Conservation (phyloP, 2,113 vertebrate genomes). For the Malurus cyaneus region DNA sequence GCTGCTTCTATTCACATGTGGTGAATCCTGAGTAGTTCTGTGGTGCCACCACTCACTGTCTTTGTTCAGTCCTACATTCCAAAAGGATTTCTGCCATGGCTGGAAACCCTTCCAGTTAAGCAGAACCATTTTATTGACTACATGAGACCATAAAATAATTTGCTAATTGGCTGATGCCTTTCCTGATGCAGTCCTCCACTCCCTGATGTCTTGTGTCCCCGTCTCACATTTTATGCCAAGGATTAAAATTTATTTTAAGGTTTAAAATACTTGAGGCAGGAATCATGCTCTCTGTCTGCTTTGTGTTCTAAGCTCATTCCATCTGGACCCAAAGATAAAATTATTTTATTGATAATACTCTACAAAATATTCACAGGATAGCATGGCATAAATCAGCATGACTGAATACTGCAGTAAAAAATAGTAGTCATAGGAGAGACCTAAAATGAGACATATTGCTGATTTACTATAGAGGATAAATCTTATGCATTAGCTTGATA, state of each 20-base stretch:
- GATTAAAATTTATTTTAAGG: constrained; percentile 8
- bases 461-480: constrained; percentile 56
- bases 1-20: not conserved
- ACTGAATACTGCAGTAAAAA: constrained; percentile 36
- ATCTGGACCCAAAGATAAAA: constrained; percentile 39
- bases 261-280: not conserved
- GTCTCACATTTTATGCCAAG: not conserved
- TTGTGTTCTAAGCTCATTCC: constrained; percentile 19
- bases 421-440: constrained; percentile 2
- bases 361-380: constrained; percentile 37
- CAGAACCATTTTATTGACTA: not conserved
- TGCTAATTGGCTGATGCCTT: not conserved
- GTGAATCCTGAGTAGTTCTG: not conserved
- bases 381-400: constrained; percentile 29
- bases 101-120: not conserved
- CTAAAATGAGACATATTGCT: constrained; percentile 18
- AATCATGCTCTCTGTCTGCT: not conserved
- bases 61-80: not conserved
- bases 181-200: not conserved
- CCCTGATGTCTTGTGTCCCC: not conserved
- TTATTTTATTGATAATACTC: constrained; percentile 43
- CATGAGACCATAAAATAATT: not conserved
- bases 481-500: constrained; percentile 33
- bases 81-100: not conserved
- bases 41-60: not conserved